Evolutionary conservation across 2,113 vertebrate genomes (phyloP).

Genomic region (Gnathonemus echidnorhynchus): DNA sequence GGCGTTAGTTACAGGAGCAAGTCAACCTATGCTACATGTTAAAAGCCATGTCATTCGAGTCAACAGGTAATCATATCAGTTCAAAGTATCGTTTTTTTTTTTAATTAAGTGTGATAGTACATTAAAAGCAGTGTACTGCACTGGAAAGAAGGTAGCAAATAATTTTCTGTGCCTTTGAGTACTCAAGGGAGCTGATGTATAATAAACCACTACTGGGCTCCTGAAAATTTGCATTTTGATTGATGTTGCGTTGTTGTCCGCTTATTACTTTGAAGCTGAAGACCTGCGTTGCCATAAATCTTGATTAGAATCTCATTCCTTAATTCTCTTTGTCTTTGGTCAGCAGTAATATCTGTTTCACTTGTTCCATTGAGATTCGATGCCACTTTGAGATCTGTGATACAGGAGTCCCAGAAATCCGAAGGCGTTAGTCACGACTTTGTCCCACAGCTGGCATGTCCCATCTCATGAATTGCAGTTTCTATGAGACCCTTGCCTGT

Average conservation of each 20-base stretch:
- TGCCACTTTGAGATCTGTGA: neutral
- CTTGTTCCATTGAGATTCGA: neutral
- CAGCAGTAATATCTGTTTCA: neutral
- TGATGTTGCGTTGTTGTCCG: neutral
- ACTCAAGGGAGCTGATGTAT: neutral
- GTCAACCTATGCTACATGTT: neutral
- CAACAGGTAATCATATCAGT: neutral
- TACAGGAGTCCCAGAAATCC: neutral
- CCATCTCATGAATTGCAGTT: neutral
- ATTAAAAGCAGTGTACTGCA: neutral
- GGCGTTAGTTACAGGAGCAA: neutral
- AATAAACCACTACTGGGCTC: neutral
- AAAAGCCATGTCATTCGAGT: neutral
- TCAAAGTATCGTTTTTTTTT: neutral
- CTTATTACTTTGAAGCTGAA: neutral
- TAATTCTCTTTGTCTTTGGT: neutral
- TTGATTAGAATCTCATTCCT: neutral
- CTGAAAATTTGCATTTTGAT: too few species aligned
- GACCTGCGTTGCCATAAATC: neutral
- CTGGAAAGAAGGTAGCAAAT: neutral
- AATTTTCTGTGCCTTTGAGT: neutral
- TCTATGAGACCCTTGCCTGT: neutral
- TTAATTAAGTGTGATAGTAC: neutral
- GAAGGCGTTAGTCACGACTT: neutral
- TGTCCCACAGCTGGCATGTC: neutral